Base-by-base conservation (phyloP, 2,797 vertebrate genomes). In the Macroramphosus scolopax region DNA sequence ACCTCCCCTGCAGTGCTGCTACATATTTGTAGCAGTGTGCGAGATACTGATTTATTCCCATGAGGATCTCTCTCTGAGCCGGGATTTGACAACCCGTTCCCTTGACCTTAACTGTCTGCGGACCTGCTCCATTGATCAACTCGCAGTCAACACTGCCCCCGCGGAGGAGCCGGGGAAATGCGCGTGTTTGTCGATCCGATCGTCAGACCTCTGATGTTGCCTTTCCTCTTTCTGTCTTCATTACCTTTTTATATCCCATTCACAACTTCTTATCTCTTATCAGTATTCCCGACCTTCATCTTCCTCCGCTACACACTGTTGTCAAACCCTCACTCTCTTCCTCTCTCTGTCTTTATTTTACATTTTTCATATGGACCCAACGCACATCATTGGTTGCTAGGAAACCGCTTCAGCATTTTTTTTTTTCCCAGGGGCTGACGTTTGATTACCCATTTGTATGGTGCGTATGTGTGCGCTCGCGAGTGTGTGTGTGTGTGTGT, bases 391-490 rank as follows among this genome's bases (percentile, higher is more conserved):
- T 50, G 68, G 89, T 92, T 88, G 86, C 92, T 92, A 92, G 90
- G 92, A 91, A 90, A 91, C 91, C 68, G 72, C 67, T 74, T 66
- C 61, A 81, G 83, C 59, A 4, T n/a, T n/a, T n/a, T n/a, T 86
- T 87, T 64, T 63, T 68, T 78, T 31, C 53, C 59, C 78, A 42
- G 49, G 81, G 88, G 70, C 89, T 86, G 88, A 88, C 72, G 77
- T 92, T 90, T 92, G 92, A 93, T 91, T 91, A 91, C 88, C 88
- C 90, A 89, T 92, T 93, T 92, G 90, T 91, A 90, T 87, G 39
- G 59, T 75, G 63, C 54, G 18, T 52, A 33, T 26, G 38, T 63
- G 53, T 37, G 44, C 30, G 26, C 38, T 34, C 32, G 26, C 41
- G 64, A 33, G 39, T 44, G 58, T 63, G 46, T 49, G 29, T 54